Percentiles rank a stretch among this genome's conserved stretches.
phyloP scores from a whole-genome alignment of 2,797 vertebrate genomes.

The Gobio occitaniae region DNA sequence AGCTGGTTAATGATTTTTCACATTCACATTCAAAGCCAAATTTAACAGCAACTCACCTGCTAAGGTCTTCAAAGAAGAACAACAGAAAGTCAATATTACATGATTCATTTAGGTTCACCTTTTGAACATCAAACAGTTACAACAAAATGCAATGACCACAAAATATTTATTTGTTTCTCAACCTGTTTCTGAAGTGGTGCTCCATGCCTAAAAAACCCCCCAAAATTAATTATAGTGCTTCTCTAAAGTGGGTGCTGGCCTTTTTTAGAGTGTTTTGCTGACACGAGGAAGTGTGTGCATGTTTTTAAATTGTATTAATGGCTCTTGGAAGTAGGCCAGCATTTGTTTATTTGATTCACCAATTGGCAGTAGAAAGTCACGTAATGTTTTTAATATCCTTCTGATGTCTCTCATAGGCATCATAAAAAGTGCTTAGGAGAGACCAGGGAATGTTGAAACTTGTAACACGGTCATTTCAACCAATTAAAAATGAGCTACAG shows the following conservation, averaged over 20 bases:
- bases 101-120: conserved; percentile 31
- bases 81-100: conserved; percentile 29
- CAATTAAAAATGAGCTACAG: conserved; percentile 6
- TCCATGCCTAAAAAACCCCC: conserved; percentile 58
- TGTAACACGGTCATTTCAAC: neutral
- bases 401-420: conserved; percentile 6
- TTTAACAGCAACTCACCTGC: conserved; percentile 43
- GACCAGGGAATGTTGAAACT: neutral
- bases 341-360: conserved; percentile 41
- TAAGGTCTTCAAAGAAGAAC: conserved; percentile 19
- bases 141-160: conserved; percentile 13
- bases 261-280: conserved; percentile 60
- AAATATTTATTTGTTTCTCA: conserved; percentile 41
- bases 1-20: conserved; percentile 68
- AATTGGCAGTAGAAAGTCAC: conserved; percentile 35
- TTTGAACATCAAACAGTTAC: conserved; percentile 12
- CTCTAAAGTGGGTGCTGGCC: conserved; percentile 65
- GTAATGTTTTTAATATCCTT: conserved; percentile 44
- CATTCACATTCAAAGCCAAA: conserved; percentile 53
- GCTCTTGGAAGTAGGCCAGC: conserved; percentile 26
- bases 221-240: conserved; percentile 64
- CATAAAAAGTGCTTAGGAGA: conserved; percentile 9
- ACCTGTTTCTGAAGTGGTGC: conserved; percentile 61
- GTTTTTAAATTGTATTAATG: conserved; percentile 46
- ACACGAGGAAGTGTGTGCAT: conserved; percentile 44